These are phyloP conservation scores for Brachyrhaphis roseni DNA, from an alignment of 2,797 vertebrate species.

Conservation along the genomic window DNA sequence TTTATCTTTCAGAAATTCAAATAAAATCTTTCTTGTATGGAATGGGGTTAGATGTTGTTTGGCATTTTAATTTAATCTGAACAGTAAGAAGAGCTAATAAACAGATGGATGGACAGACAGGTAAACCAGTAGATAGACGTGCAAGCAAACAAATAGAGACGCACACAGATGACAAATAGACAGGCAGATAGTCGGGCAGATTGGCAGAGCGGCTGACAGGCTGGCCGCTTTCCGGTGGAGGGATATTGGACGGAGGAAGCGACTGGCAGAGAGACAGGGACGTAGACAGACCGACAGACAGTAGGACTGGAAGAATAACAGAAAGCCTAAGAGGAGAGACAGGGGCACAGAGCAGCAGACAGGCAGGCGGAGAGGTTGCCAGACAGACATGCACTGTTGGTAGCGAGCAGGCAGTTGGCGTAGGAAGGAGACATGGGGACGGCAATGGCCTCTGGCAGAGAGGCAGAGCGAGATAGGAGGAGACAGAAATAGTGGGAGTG, in stretches of 20 bases:
- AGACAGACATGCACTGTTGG: constrained; percentile 75
- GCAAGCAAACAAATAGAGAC: constrained; percentile 64
- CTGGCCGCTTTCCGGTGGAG: constrained; percentile 66
- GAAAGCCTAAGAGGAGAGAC: constrained; percentile 53
- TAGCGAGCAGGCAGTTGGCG: constrained; percentile 74
- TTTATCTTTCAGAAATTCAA: constrained; percentile 13
- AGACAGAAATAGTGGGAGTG: constrained; percentile 59
- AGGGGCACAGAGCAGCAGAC: constrained; percentile 46
- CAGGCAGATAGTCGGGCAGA: constrained; percentile 66
- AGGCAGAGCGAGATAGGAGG: constrained; percentile 56
- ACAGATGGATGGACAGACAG: constrained; percentile 62
- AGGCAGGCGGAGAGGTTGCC: constrained; percentile 51
- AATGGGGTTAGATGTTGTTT: constrained; percentile 22
- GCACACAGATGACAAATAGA: constrained; percentile 71
- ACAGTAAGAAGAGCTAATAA: constrained; percentile 40
- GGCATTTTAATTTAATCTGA: constrained; percentile 32
- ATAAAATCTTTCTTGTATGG: constrained; percentile 2
- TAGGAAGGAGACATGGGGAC: constrained; percentile 77
- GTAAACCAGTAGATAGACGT: constrained; percentile 58
- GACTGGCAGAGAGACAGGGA: constrained; percentile 75
- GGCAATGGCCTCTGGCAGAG: constrained; percentile 72
- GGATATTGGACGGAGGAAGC: constrained; percentile 63
- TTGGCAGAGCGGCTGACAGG: constrained; percentile 70
- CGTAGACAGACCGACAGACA: constrained; percentile 68
- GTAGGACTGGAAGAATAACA: constrained; percentile 56